Conservation (phyloP, 2,113 vertebrate genomes). For the Gambusia holbrooki region DNA sequence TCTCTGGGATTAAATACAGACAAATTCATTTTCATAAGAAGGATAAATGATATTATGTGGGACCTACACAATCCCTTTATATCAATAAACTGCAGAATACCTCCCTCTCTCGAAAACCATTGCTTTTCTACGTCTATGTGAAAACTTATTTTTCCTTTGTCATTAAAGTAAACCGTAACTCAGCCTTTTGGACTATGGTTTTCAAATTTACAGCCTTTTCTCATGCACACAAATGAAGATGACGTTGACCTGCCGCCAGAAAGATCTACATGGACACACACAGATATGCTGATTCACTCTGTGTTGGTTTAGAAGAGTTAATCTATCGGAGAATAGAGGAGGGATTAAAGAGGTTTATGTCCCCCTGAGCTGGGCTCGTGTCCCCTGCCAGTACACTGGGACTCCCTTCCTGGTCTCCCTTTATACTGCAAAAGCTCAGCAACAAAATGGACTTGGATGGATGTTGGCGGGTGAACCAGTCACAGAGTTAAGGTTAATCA, state of each 20-base stretch:
- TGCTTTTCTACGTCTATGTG: neutral
- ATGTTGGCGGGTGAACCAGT: slow-evolving; percentile 14
- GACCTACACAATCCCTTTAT: neutral
- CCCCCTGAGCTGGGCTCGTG: slow-evolving; percentile 41
- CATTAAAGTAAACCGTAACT: neutral
- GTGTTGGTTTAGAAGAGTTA: slow-evolving; percentile 76
- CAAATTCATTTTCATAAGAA: neutral
- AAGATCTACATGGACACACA: slow-evolving; percentile 62
- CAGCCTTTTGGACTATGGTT: neutral
- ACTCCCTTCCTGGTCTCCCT: slow-evolving; percentile 49
- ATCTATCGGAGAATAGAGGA: slow-evolving; percentile 76
- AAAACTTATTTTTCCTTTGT: neutral
- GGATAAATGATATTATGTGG: neutral
- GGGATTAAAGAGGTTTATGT: slow-evolving; percentile 74
- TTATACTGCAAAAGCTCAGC: slow-evolving; percentile 55
- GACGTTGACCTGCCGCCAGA: slow-evolving; percentile 17
- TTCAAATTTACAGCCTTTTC: slow-evolving; percentile 8
- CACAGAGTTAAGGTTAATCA: slow-evolving; percentile 19
- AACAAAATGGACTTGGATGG: slow-evolving; percentile 53
- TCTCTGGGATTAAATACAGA: neutral
- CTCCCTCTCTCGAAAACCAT: neutral
- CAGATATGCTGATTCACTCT: slow-evolving; percentile 83
- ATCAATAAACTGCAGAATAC: neutral
- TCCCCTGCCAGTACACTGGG: slow-evolving; percentile 54
- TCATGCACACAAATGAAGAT: slow-evolving; percentile 41